Conservation (phyloP, 2,888 invertebrate genomes). For the Cordilura impudica region DNA sequence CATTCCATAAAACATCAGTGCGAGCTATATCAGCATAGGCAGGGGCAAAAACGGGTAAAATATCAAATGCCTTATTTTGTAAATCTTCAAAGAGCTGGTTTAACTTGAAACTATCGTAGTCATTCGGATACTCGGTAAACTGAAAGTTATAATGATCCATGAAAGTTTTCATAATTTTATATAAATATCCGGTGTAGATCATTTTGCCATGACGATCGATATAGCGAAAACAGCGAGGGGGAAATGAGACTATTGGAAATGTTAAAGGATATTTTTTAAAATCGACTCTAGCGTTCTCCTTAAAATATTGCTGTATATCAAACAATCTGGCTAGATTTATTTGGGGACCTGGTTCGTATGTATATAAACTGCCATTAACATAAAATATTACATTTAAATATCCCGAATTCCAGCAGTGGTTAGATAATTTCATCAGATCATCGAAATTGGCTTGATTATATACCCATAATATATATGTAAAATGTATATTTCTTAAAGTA, state of each 20-base stretch:
- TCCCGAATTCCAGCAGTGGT: conserved; percentile 6
- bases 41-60: no score
- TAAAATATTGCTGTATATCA: background rate
- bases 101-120: no score
- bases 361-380: background rate
- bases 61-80: no score
- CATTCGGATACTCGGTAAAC: no score
- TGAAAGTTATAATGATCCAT: no score
- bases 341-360: background rate
- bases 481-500: conserved; percentile 1
- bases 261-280: conserved; percentile 23
- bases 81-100: no score
- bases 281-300: background rate
- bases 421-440: no score
- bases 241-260: conserved; percentile 13
- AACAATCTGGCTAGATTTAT: background rate
- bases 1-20: no score
- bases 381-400: conserved; percentile 26
- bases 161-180: background rate
- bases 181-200: background rate
- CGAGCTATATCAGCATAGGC: no score
- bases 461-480: conserved; percentile 11
- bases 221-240: conserved; percentile 32
- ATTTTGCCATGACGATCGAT: background rate
- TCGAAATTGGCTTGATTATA: background rate